Base-by-base conservation (phyloP, 2,888 invertebrate species). In the Hemithea aestivaria region DNA sequence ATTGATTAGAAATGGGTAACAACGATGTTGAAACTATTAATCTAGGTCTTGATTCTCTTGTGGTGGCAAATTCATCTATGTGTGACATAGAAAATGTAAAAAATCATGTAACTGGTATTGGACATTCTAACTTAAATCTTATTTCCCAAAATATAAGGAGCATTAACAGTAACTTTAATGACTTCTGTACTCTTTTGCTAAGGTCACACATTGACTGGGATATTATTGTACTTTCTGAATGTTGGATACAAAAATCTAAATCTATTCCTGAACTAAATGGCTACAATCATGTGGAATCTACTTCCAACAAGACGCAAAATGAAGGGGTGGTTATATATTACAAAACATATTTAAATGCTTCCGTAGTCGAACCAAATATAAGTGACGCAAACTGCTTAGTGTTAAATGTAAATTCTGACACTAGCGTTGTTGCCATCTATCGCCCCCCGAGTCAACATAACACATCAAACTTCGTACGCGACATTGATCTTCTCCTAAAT, bases 111-210 rank as follows among this genome's bases (percentile, higher is more conserved):
- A 21, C 6, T 12, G n/a, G 7, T 8, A 16, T 4, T 2, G 1
- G 6, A 33, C 7, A n/a, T 12, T 51, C 6, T 36, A 36, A 0
- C n/a, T n/a, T n/a, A n/a, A n/a, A n/a, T n/a, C n/a, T n/a, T n/a
- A n/a, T n/a, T n/a, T n/a, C n/a, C n/a, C 55, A 57, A 41, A 59
- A 59, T 31, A 56, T 54, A 8, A 40, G 53, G 2, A 57, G 54
- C 11, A 42, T 56, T 8, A 47, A 38, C 6, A 39, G 45, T 16
- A 56, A 56, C 16, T 24, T 54, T n/a, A 1, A 39, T 0, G 45
- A 30, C 10, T 44, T 56, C 6, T 9, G 27, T 1, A 42, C 48
- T 1, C 32, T 54, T 7, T n/a, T 53, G 0, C 16, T 35, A 0
- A 37, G 52, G 6, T 45, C 50, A 0, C 7, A 38, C 4, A 9